These are phyloP conservation scores for Scaptomyza caliginosa DNA, from an alignment of 2,888 invertebrate genomes.

Conservation along the genomic window DNA sequence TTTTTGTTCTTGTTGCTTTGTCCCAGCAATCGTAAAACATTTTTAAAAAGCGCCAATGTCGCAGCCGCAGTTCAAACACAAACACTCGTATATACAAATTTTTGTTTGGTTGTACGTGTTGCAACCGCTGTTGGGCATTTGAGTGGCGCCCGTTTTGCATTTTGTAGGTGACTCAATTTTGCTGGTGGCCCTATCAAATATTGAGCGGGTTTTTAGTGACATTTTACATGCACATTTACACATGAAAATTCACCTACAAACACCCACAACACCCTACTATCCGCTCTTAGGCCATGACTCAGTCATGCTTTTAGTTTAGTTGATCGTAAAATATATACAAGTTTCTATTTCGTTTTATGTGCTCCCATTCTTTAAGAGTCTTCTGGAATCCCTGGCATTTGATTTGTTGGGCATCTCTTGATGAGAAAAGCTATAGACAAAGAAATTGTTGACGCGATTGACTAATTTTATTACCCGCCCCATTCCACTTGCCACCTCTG, in stretches of 20 bases:
- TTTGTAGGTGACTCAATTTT: constrained; percentile 71
- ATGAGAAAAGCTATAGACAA: constrained; percentile 38
- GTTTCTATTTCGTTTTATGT: constrained; percentile 32
- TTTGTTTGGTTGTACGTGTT: constrained; percentile 5
- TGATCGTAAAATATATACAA: constrained; percentile 56
- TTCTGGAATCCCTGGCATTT: constrained; percentile 26
- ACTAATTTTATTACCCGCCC: constrained; percentile 54
- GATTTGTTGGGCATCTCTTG: constrained; percentile 38
- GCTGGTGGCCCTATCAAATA: constrained; percentile 58
- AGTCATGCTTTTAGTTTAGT: constrained; percentile 53
- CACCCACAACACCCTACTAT: background rate
- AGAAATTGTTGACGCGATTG: constrained; percentile 50
- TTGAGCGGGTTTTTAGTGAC: constrained; percentile 69
- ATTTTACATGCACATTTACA: constrained; percentile 67
- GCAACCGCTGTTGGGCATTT: constrained; percentile 16
- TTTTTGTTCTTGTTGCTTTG: constrained; percentile 25
- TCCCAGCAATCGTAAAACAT: constrained; percentile 68
- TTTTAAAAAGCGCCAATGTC: constrained; percentile 69
- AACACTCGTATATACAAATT: constrained; percentile 15
- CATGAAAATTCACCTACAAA: constrained; percentile 27
- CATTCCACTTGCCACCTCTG: constrained; percentile 25
- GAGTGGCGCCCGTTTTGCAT: constrained; percentile 52
- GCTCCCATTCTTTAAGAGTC: constrained; percentile 12
- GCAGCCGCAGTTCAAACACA: background rate
- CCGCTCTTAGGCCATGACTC: constrained; percentile 29